Evolutionary conservation across 2,797 vertebrate species (phyloP), one percentile per base, ranked within the genome.

Genomic region (Sarcoramphus papa): DNA sequence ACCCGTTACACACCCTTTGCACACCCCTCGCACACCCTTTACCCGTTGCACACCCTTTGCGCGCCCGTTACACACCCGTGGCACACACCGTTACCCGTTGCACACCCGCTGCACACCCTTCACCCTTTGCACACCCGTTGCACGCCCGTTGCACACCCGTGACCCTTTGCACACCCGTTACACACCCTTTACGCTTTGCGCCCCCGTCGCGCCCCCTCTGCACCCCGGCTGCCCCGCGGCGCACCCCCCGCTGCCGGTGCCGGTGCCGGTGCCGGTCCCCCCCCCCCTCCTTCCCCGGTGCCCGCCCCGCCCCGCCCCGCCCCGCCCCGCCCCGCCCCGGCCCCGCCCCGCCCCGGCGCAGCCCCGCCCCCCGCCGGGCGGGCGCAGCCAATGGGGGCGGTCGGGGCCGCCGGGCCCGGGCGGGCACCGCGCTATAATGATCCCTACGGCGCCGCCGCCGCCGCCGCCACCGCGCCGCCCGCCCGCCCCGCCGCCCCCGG

Each of bases 401-500:
- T 76, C 69, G 41, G 76, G 50, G 85, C 63, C 31, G 60, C 35
- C 53, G 68, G 75, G 75, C 56, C 59, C 37, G 91, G 79, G 79
- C 85, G 80, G 72, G 80, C 68, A 24, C 59, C 18, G 81, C 78
- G 81, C 81, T 64, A 40, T 59, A 62, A 88, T 64, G 90, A 88
- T 72, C 72, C 72, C 90, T 77, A 51, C 84, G 81, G 80, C 80
- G 85, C 60, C 67, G 85, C 77, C 63, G 90, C 90, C 76, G 90
- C 84, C 59, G 54, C 62, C 57, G 53, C 47, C 51, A 10, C 17
- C 53, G 69, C 83, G 37, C 65, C 31, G 50, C 48, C 62, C 85
- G 74, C 41, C 57, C 64, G 74, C 64, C 56, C 84, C 47, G 33
- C 54, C 48, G 84, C 48, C 56, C 74, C 40, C 74, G 54, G 63